Base-by-base conservation (phyloP, 1,140 invertebrate genomes). In the Penaeus indicus region DNA sequence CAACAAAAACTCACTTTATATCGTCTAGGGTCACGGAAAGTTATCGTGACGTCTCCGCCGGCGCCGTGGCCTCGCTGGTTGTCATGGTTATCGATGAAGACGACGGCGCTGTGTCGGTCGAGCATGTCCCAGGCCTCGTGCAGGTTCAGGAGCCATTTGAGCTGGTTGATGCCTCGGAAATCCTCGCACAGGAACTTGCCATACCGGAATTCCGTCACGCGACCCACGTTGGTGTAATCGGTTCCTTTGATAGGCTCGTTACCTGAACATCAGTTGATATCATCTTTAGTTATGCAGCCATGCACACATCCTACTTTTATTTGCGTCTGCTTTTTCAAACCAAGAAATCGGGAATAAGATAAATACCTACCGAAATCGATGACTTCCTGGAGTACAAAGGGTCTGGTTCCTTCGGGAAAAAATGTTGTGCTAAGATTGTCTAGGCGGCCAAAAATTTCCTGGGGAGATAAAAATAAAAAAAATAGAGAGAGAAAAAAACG, bases 161-260 rank as follows among this genome's bases (percentile, higher is more conserved):
- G 60, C 38, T 47, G 72, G 83, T 93, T 93, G 60, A 94, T 94
- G 90, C 95, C 94, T 18, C 94, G 95, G 11, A 4, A 96, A 92
- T 1, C 94, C 3, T 93, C 93, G n/a, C 94, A 94, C 7, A 96
- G 91, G 86, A 95, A 93, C 32, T 92, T 91, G 19, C 96, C 95
- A 91, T 94, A 95, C 90, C 94, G 95, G 92, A 97, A 97, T 92
- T 97, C 96, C 0, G 96, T 96, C 8, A 97, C 95, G 21, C 94
- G 93, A 32, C 95, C 96, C 2, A 96, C 92, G 1, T 92, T 87
- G 13, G 94, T 94, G 92, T 97, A 97, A 90, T 96, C 95, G 7
- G 92, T 92, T 60, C 94, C 94, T n/a, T 93, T 94, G 79, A 97
- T 93, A 75, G 95, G 94, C 92, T 96, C 96, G 64, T 94, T 93